Conservation (phyloP, 2,113 vertebrate genomes). For the Hemiprocne comata region DNA sequence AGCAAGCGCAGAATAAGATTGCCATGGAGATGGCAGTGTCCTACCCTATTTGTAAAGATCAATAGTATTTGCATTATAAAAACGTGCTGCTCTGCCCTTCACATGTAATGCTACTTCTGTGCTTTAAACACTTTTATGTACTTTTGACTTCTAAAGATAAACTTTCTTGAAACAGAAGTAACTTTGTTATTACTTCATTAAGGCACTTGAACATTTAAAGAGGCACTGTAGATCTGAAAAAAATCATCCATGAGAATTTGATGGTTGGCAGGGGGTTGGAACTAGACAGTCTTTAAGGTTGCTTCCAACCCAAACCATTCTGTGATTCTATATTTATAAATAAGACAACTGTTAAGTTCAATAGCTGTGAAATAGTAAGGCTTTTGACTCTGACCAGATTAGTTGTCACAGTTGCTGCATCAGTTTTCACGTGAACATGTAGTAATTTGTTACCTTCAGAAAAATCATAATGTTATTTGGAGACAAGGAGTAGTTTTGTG, state of each 20-base stretch:
- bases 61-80: not conserved
- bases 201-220: not conserved
- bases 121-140: not conserved
- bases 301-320: not conserved
- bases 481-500: not conserved
- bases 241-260: not conserved
- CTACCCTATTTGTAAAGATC: not conserved
- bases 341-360: not conserved
- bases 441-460: not conserved
- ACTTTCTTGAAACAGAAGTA: not conserved
- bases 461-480: not conserved
- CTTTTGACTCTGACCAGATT: not conserved
- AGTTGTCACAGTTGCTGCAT: not conserved
- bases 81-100: not conserved
- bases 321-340: fast-evolving
- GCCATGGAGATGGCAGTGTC: not conserved
- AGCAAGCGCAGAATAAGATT: not conserved
- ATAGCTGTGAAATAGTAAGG: not conserved
- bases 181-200: not conserved
- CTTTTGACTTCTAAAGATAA: not conserved
- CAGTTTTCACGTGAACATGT: not conserved
- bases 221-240: not conserved
- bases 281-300: not conserved
- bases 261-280: not conserved
- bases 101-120: not conserved